Percentiles rank a stretch among this genome's conserved stretches.
These are phyloP conservation scores for Auanema sp. DNA, from an alignment of 2,888 invertebrate genomes.

Conservation along the genomic window DNA sequence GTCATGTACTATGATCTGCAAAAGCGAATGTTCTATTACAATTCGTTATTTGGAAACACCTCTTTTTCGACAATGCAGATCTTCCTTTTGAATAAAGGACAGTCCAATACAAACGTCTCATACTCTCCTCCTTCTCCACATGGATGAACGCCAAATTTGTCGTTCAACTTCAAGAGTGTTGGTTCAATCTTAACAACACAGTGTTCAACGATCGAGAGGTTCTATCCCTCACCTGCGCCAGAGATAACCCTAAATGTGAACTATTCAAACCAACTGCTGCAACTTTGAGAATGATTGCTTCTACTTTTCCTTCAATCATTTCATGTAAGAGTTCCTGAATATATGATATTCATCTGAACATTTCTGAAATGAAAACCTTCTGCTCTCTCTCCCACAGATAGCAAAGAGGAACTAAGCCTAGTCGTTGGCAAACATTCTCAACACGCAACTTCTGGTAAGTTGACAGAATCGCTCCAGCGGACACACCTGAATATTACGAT, in stretches of 20 bases:
- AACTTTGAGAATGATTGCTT: conserved; percentile 92
- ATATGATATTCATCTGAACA: not conserved
- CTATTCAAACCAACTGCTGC: conserved; percentile 85
- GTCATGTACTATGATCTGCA: conserved; percentile 80
- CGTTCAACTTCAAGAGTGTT: conserved; percentile 83
- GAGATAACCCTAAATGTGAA: conserved; percentile 65
- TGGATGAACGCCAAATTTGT: conserved; percentile 89
- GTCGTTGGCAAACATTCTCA: conserved; percentile 78
- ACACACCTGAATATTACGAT: conserved; percentile 79
- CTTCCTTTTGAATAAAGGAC: conserved; percentile 80
- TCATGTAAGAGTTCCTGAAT: conserved; percentile 82
- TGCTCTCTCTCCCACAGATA: conserved; percentile 97
- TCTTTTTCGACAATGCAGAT: conserved; percentile 37
- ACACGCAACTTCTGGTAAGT: conserved; percentile 92
- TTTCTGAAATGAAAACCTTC: conserved; percentile 41
- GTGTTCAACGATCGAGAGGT: not conserved
- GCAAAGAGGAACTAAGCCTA: conserved; percentile 84
- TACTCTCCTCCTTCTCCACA: conserved; percentile 99
- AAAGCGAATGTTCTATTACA: not conserved
- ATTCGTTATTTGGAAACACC: conserved; percentile 18
- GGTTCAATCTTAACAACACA: conserved; percentile 75
- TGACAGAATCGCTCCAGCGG: conserved; percentile 94
- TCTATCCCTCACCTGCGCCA: conserved; percentile 42
- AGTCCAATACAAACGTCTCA: conserved; percentile 94
- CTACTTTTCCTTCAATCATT: conserved; percentile 89